Percentiles rank a stretch among this genome's conserved stretches.
Conservation (phyloP, 1,140 invertebrate genomes). For the Yoshiicerus persimilis region DNA sequence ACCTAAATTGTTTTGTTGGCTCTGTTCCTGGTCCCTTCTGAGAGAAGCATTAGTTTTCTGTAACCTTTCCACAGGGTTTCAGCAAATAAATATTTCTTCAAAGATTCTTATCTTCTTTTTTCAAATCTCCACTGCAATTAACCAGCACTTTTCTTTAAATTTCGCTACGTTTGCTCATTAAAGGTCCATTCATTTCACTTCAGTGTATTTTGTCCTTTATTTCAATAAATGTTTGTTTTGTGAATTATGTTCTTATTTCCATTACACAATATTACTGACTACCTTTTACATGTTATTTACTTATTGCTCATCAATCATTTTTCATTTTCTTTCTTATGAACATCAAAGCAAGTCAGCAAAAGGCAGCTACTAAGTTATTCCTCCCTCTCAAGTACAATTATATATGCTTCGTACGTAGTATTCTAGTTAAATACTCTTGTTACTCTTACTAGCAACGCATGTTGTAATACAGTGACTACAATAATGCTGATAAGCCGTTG, state of each 20-base stretch:
- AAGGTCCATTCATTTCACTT: neutral
- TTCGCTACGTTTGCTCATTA: neutral
- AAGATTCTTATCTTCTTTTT: neutral
- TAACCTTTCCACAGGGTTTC: neutral
- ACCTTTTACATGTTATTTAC: neutral
- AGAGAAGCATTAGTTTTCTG: neutral
- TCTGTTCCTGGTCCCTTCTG: neutral
- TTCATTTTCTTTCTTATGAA: neutral
- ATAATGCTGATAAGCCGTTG: too few species aligned
- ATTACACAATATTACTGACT: neutral
- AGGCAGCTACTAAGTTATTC: too few species aligned
- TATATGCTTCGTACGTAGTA: too few species aligned
- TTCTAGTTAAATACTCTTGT: too few species aligned
- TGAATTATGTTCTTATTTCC: neutral
- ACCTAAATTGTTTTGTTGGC: conserved; percentile 10
- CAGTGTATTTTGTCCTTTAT: neutral
- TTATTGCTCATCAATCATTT: neutral
- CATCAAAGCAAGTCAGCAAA: too few species aligned
- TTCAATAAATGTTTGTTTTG: neutral
- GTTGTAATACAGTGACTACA: too few species aligned
- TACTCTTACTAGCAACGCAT: too few species aligned
- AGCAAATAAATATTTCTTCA: neutral
- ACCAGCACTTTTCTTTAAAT: neutral
- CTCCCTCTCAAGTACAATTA: neutral
- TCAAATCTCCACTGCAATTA: neutral